Conservation (phyloP, 2,113 vertebrate species). For the Oncorhynchus nerka region DNA sequence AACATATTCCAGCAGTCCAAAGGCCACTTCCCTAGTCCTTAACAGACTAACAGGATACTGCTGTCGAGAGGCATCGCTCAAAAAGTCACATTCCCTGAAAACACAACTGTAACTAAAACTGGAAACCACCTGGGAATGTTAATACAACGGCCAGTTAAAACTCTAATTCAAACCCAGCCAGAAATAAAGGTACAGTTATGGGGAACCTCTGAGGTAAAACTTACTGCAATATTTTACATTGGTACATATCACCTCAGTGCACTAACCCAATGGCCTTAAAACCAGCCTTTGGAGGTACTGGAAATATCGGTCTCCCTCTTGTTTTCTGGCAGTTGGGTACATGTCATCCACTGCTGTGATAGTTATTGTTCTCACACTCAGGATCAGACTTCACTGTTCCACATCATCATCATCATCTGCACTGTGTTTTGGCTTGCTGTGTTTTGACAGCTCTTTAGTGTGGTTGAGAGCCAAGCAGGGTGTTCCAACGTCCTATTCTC, state of each 20-base stretch:
- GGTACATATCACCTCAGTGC: too few species aligned
- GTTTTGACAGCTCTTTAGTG: conserved; percentile 16
- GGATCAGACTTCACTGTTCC: background rate
- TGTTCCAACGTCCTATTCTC: conserved; percentile 2
- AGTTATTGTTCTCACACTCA: background rate
- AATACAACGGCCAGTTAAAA: too few species aligned
- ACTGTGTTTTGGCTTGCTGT: conserved; percentile 4
- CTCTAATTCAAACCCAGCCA: too few species aligned
- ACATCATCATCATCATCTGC: background rate
- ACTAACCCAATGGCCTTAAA: background rate
- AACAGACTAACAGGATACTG: conserved; percentile 12
- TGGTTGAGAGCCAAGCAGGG: background rate
- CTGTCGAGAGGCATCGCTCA: conserved; percentile 18
- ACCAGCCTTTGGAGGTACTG: background rate
- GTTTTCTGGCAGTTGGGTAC: conserved; percentile 3
- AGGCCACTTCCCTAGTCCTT: conserved; percentile 44
- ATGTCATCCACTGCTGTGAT: conserved; percentile 9
- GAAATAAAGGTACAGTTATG: too few species aligned
- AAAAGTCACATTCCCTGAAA: background rate
- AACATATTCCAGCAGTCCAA: conserved; percentile 47
- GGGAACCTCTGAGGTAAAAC: too few species aligned
- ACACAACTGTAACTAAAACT: background rate
- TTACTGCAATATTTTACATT: too few species aligned
- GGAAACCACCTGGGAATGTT: background rate
- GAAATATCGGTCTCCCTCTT: background rate